Base-by-base conservation (phyloP, 2,113 vertebrate genomes). In the Chauna torquata region DNA sequence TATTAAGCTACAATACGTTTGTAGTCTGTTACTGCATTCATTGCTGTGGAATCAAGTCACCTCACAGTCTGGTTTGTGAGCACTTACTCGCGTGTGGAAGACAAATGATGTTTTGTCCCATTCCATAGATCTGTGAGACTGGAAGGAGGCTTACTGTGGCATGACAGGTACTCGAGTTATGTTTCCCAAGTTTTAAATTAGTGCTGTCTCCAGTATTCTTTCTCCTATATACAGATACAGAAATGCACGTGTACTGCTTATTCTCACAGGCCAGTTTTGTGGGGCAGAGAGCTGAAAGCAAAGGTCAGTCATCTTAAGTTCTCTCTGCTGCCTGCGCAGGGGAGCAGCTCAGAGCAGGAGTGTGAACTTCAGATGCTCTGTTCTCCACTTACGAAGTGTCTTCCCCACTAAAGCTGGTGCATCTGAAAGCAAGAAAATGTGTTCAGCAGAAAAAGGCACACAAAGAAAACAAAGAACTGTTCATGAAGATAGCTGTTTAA, bases 281-380 rank as follows among this genome's bases (percentile, higher is more conserved):
- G 75, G 44, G 16, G 36, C 47, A 38, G 40, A 75, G 47, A 82
- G 32, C 42, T 17, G 64, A 62, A 65, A 64, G 36, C 36, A 30
- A 22, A 50, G 57, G 12, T 45, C 1, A 0, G 12, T 50, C 13
- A 25, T 69, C 0, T 0, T 36, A 7, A n/a, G 20, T 47, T 40
- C 3, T 20, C 19, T 45, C 25, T 58, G 28, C 62, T 70, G 28
- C 34, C 61, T 2, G 1, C 28, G 36, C 38, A 74, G 38, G 61
- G 69, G 30, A 62, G 2, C 61, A 7, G 59, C 8, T 49, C 25
- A 18, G 49, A 64, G 55, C 55, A 32, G 68, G 75, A 70, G 32
- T 24, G 18, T 36, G 57, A 50, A 30, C 57, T 38, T 50, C 18
- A 36, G 32, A 7, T 8, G 36, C 34, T 62, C 36, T 30, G 16